Base-by-base conservation (phyloP, 2,888 invertebrate genomes). In the Cetonia aurata region DNA sequence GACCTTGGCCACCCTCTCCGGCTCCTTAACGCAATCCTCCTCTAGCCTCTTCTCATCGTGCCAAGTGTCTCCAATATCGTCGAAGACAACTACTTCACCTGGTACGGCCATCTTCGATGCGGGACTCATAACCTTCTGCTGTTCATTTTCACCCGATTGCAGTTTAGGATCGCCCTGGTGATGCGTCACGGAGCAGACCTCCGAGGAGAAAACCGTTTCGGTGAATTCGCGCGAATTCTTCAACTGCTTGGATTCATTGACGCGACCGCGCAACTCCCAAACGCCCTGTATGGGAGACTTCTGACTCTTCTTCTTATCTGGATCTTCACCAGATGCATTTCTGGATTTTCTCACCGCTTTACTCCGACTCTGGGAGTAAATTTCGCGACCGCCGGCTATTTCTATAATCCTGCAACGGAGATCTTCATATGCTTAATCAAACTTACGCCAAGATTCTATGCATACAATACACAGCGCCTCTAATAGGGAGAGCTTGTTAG, bases 31-130 rank as follows among this genome's bases (percentile, higher is more conserved):
- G 67, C 71, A 74, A 12, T 74, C 74, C 33, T 72, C 74, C 60
- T 76, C 72, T 70, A 74, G 74, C 56, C 73, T 75, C 42, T 72
- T 82, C 80, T 85, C 83, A 86, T 90, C 90, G 85, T 92, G 91
- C 93, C 93, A 93, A 79, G 90, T 92, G 79, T 95, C 95, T 75
- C 91, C 93, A 73, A 92, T 92, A 83, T 95, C 95, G 81, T 96
- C 95, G 80, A 96, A 95, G 65, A 93, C 94, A 77, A 94, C 93
- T 59, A 94, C 92, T 82, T 93, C 95, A 17, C 91, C 92, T 72
- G 92, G 79, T 76, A 79, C 92, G 65, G 90, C 90, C 73, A 92
- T 90, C 57, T 89, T 88, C 2, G 89, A 88, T 79, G 89, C 87
- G 55, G 89, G 87, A 79, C 88, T 88, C 76, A 87, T 84, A 73